Percentiles rank a stretch among this genome's conserved stretches.
These are phyloP conservation scores for Palythoa grandiflora DNA, from an alignment of 92 coral and sea anemone species.

Conservation along the genomic window DNA sequence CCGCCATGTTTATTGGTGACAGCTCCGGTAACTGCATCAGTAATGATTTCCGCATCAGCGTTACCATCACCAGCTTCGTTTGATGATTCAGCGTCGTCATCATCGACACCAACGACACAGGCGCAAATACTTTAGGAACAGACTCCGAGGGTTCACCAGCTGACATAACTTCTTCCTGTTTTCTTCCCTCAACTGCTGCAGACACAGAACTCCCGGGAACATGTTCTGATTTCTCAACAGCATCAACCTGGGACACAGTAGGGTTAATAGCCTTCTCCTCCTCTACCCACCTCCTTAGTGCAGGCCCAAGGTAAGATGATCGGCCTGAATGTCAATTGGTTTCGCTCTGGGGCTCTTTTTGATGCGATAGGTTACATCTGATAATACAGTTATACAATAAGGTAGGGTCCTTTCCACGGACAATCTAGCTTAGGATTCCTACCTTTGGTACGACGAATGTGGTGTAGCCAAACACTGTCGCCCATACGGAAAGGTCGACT, in stretches of 20 bases:
- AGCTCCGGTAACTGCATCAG: neutral
- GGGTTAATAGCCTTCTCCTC: neutral
- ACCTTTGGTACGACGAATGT: no score
- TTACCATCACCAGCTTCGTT: neutral
- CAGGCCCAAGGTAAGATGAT: neutral
- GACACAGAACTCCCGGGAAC: neutral
- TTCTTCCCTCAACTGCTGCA: neutral
- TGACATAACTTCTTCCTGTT: neutral
- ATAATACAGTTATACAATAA: neutral
- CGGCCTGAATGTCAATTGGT: neutral
- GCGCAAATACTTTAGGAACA: no score
- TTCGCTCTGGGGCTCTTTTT: no score
- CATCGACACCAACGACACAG: neutral
- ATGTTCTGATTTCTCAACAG: no score
- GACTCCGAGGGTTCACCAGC: no score
- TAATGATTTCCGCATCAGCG: neutral
- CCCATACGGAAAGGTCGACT: constrained; percentile 14
- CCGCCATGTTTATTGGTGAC: neutral
- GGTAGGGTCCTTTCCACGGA: constrained; percentile 17
- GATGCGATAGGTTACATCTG: no score
- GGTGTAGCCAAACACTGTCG: neutral
- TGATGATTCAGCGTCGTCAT: neutral
- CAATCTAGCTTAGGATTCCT: no score
- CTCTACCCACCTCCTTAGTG: constrained; percentile 21
- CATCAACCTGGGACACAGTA: no score